Base-by-base conservation (phyloP, 2,113 vertebrate genomes). In the Ondatra zibethicus region DNA sequence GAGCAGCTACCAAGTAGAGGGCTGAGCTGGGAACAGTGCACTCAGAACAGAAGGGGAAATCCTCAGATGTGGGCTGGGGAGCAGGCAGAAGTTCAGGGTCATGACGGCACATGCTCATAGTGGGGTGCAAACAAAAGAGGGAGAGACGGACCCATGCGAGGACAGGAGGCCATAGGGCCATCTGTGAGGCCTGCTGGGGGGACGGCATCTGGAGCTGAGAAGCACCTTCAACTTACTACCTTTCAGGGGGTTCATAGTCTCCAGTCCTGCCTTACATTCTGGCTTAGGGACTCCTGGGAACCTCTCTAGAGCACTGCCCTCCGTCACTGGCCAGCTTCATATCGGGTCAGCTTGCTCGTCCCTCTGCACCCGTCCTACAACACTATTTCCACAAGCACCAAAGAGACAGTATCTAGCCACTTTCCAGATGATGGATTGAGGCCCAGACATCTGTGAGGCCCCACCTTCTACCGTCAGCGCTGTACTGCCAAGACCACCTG, bases 61-160 rank as follows among this genome's bases (percentile, higher is more conserved):
- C 36, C 13, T 0, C 12, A 0, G 2, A 50, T 70, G 50, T 68
- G 75, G 80, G 95, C 89, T 29, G n/a, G 81, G 72, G 52, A 2
- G n/a, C 13, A 66, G 0, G 29, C 33, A 7, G 39, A 85, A 31
- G 29, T 16, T 25, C 4, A 5, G 77, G 4, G 2, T 25, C 93
- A 8, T 19, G 75, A 13, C 45, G 52, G 58, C 33, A 12, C 1
- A 0, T 0, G 5, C 47, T 36, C 19, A 0, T 1, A 2, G 45
- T 0, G 3, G 10, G 17, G 11, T 0, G 31, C 4, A 10, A 5
- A 1, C 9, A 5, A 6, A 31, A 39, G 3, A 27, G 13, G 7
- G 31, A 9, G 47, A 6, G 5, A 16, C 42, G 5, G 42, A 42
- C 39, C 21, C 1, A 13, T 1, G 31, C 39, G 3, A 23, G 0